These are phyloP conservation scores for Chionoecetes opilio DNA, from an alignment of 1,140 invertebrate species.

Conservation along the genomic window DNA sequence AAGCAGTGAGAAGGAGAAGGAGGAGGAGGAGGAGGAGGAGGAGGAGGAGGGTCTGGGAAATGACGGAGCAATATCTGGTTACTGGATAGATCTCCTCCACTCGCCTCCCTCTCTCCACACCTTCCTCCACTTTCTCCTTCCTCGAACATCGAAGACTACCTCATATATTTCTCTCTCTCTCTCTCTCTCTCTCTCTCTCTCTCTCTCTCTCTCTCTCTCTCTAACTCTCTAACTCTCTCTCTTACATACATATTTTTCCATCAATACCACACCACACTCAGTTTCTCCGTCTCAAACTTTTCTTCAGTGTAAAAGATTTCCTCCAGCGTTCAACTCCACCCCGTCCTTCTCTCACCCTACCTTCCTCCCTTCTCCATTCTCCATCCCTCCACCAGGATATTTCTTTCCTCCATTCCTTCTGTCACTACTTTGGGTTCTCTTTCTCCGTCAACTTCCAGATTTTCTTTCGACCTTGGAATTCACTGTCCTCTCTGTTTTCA, in stretches of 20 bases:
- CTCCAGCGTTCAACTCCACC: not conserved
- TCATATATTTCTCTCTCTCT: not conserved
- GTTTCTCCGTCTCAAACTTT: not conserved
- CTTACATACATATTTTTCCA: too few relatives aligned
- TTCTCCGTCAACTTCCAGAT: not conserved
- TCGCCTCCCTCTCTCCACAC: too few relatives aligned
- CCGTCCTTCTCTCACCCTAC: not conserved
- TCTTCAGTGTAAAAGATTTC: not conserved
- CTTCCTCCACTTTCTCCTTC: too few relatives aligned
- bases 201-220: slow-evolving; percentile 11
- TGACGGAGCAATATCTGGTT: not conserved
- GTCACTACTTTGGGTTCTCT: not conserved
- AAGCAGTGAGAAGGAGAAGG: not conserved
- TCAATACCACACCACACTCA: not conserved
- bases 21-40: not conserved
- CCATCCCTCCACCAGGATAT: not conserved
- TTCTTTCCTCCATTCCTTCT: not conserved
- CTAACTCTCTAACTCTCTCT: not conserved
- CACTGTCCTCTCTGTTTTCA: not conserved
- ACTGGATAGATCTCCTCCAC: not conserved
- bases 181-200: slow-evolving; percentile 27
- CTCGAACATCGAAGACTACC: too few relatives aligned
- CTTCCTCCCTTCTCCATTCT: not conserved
- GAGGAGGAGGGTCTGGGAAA: not conserved
- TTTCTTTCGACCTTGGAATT: not conserved